phyloP scores from a whole-genome alignment of 1,140 invertebrate genomes.

The Manduca sexta region DNA sequence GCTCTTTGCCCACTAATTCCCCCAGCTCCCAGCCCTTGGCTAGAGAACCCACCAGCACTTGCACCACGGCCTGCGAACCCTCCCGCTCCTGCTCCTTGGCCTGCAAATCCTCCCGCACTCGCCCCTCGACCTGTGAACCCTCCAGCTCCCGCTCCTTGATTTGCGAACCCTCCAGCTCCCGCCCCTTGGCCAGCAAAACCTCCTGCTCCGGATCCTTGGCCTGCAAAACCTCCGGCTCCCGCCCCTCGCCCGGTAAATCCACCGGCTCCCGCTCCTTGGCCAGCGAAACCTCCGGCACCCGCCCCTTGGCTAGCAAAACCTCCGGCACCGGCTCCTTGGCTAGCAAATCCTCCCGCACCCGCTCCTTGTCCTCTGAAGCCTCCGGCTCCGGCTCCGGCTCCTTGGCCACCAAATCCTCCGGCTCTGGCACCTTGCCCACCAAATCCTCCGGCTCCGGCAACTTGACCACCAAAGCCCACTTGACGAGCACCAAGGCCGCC shows the following conservation, averaged over 20 bases:
- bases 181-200: not conserved
- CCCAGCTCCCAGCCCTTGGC: not conserved
- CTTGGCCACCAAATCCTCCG: not conserved
- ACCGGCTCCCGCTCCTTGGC: conserved; percentile 1
- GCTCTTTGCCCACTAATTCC: not conserved
- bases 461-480: not conserved
- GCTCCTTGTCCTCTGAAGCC: not conserved
- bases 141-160: not conserved
- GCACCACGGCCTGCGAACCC: not conserved
- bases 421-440: not conserved
- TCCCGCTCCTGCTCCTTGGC: not conserved
- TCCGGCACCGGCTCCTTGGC: not conserved
- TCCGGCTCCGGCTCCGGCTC: not conserved
- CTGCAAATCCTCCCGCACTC: not conserved
- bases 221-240: not conserved
- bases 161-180: not conserved
- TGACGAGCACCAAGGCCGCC: not conserved
- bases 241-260: not conserved
- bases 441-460: not conserved
- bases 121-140: not conserved
- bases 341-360: too few species aligned
- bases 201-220: not conserved
- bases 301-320: not conserved
- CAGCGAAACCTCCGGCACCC: not conserved
- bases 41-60: not conserved